Evolutionary conservation across 1,140 invertebrate species (phyloP).

Genomic region (Tetragnatha versicolor): DNA sequence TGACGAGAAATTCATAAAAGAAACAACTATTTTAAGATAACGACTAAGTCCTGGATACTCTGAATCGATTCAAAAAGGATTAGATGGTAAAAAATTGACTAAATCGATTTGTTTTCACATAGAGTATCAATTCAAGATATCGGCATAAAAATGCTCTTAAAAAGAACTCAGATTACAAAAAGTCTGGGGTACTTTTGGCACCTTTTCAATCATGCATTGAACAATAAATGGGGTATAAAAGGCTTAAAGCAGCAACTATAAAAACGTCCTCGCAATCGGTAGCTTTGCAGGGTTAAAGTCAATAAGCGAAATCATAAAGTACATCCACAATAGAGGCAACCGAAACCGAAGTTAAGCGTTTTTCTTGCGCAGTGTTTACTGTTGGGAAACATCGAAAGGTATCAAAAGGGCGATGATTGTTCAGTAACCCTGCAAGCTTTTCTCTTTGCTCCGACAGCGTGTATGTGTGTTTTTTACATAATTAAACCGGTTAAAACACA

Average conservation of each 20-base stretch:
- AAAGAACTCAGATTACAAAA: too few species aligned
- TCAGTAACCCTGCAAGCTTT: too few species aligned
- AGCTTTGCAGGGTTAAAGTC: background rate
- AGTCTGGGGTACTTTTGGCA: constrained; percentile 29
- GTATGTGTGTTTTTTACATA: too few species aligned
- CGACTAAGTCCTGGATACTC: too few species aligned
- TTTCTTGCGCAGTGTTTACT: constrained; percentile 22
- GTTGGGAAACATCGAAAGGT: too few species aligned
- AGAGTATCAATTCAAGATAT: too few species aligned
- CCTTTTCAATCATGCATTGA: constrained; percentile 8
- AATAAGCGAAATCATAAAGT: background rate
- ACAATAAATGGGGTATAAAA: background rate
- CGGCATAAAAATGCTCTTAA: background rate
- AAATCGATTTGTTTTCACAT: too few species aligned
- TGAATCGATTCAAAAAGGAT: too few species aligned
- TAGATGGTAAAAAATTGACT: too few species aligned
- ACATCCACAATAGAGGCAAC: background rate
- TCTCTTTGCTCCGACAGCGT: too few species aligned
- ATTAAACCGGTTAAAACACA: too few species aligned
- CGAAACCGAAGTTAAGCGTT: constrained; percentile 41
- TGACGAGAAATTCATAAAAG: constrained; percentile 17
- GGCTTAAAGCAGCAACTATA: background rate
- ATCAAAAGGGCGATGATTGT: too few species aligned
- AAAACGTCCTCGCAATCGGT: background rate
- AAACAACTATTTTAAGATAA: background rate